Conservation (phyloP, 2,113 vertebrate genomes). For the Amia ocellicauda region DNA sequence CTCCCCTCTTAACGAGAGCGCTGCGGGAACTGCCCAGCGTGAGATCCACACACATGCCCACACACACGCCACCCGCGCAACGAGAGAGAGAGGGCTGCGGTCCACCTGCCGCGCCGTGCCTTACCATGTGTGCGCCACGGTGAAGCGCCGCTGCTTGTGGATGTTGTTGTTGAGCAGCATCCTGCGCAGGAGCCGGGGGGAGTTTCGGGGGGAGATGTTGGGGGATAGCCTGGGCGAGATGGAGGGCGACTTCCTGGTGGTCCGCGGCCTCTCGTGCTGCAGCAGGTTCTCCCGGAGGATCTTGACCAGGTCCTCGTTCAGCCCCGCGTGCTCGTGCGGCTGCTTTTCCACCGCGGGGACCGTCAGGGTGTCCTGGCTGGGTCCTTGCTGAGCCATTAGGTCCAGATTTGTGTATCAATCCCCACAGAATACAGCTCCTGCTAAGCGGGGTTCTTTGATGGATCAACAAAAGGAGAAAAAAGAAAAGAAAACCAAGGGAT, state of each 20-base stretch:
- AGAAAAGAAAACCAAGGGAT: neutral
- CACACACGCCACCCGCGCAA: neutral
- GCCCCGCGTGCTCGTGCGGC: constrained; percentile 71
- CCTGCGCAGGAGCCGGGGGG: constrained; percentile 86
- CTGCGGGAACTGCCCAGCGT: no score
- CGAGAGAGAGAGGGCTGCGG: neutral
- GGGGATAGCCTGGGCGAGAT: constrained; percentile 83
- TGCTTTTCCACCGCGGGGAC: constrained; percentile 82
- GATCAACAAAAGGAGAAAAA: constrained; percentile 3
- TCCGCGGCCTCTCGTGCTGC: constrained; percentile 82
- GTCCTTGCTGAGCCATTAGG: constrained; percentile 85
- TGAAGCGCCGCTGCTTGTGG: constrained; percentile 93
- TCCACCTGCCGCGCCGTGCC: constrained; percentile 28
- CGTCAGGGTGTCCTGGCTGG: constrained; percentile 78
- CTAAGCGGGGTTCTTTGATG: constrained; percentile 15
- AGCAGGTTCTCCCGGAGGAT: constrained; percentile 94
- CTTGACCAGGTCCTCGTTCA: constrained; percentile 95
- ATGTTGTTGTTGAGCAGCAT: constrained; percentile 93
- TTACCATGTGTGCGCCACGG: constrained; percentile 98
- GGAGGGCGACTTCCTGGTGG: constrained; percentile 75
- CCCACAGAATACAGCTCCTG: constrained; percentile 31
- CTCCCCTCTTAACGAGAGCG: no score
- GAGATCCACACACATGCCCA: constrained; percentile 14
- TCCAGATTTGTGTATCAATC: constrained; percentile 11
- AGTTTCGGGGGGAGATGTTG: constrained; percentile 83